These are phyloP conservation scores for Monodelphis domestica DNA, from an alignment of 2,797 vertebrate genomes.

Conservation along the genomic window DNA sequence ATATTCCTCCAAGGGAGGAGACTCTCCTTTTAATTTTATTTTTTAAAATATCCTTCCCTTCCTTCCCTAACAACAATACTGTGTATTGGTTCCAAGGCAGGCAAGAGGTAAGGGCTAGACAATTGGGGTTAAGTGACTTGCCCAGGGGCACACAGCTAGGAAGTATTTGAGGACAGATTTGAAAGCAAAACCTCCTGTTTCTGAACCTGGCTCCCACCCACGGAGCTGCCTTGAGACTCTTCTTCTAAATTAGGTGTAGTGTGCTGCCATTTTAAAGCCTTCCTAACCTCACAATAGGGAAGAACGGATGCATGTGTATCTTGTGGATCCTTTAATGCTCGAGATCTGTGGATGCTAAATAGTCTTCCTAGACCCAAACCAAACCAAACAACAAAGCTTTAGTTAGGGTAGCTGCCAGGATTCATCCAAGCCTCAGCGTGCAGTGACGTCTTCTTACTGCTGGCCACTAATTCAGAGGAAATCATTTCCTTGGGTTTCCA, in stretches of 20 bases:
- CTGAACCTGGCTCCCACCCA: too few species aligned
- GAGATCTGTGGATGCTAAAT: neutral
- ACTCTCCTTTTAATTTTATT: too few species aligned
- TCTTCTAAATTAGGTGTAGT: neutral
- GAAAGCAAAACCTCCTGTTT: too few species aligned
- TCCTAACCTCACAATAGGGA: neutral
- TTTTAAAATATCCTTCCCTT: too few species aligned
- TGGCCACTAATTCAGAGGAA: conserved; percentile 8
- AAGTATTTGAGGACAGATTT: too few species aligned
- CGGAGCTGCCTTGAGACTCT: too few species aligned
- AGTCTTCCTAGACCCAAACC: neutral
- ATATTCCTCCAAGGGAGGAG: neutral
- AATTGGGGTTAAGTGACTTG: too few species aligned
- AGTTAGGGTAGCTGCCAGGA: neutral
- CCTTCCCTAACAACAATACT: too few species aligned
- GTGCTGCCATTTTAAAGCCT: neutral
- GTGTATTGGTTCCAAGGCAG: too few species aligned
- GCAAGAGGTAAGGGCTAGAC: too few species aligned
- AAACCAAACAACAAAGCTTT: neutral
- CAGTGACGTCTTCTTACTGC: neutral
- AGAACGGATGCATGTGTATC: neutral
- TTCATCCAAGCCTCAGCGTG: conserved; percentile 11
- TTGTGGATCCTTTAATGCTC: neutral
- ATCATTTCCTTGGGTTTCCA: neutral
- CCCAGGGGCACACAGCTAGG: too few species aligned